Evolutionary conservation across 53 echinoderm and acorn worm genomes (phyloP).

Genomic region (Crossaster papposus): DNA sequence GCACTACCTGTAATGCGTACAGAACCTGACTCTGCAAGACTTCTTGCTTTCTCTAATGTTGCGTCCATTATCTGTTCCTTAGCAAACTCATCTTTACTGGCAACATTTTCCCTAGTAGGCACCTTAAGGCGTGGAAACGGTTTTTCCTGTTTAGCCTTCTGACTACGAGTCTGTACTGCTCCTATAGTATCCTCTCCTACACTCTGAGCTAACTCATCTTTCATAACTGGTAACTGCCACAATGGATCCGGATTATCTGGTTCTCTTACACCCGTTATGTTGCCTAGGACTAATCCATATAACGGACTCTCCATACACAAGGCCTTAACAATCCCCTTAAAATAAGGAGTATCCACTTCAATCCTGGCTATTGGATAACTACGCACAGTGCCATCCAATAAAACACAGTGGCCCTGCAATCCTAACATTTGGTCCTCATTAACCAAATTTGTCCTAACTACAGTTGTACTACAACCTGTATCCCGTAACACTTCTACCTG

Average conservation of each 20-base stretch:
- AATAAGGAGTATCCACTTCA: slow-evolving; percentile 18
- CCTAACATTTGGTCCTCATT: not conserved
- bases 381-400: slow-evolving; percentile 29
- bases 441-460: slow-evolving; percentile 3
- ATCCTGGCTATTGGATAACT: not conserved
- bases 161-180: slow-evolving; percentile 25
- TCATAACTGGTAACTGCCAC: not conserved
- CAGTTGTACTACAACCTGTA: slow-evolving; percentile 1
- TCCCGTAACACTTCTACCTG: not conserved
- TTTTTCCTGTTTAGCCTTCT: slow-evolving; percentile 9
- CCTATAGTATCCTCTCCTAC: not conserved
- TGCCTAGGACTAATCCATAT: slow-evolving; percentile 29
- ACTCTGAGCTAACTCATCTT: too few species aligned
- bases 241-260: not conserved
- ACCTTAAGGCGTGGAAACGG: not conserved
- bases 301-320: slow-evolving; percentile 31
- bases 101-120: not conserved
- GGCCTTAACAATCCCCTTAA: not conserved
- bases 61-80: slow-evolving; percentile 5
- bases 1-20: not conserved
- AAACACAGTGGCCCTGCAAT: not conserved
- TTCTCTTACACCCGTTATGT: too few species aligned
- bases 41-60: slow-evolving; percentile 13
- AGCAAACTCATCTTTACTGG: not conserved
- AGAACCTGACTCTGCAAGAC: slow-evolving; percentile 1